These are phyloP conservation scores for Papilio aristodemus DNA, from an alignment of 1,140 invertebrate genomes.

Conservation along the genomic window DNA sequence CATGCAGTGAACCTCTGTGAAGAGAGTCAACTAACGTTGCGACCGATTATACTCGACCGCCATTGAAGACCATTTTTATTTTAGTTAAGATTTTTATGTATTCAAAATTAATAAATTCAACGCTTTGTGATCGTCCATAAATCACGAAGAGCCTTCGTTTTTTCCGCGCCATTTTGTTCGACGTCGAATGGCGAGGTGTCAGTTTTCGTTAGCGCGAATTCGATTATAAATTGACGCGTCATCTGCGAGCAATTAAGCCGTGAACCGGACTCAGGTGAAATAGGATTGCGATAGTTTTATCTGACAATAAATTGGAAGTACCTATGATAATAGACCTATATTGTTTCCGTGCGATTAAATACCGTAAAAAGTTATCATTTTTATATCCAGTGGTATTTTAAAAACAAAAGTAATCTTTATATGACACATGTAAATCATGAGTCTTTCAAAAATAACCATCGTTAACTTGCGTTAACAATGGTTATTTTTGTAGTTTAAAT, in stretches of 20 bases:
- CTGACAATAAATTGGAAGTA: neutral
- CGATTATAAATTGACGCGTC: slow-evolving; percentile 9
- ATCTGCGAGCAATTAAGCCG: neutral
- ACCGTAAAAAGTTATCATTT: neutral
- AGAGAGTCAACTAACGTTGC: no score
- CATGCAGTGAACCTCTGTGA: no score
- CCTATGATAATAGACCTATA: neutral
- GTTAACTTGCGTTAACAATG: no score
- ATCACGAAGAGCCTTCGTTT: slow-evolving; percentile 1
- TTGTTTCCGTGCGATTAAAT: neutral
- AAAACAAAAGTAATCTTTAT: no score
- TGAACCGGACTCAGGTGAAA: neutral
- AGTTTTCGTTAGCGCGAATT: slow-evolving; percentile 15
- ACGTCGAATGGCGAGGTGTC: slow-evolving; percentile 7
- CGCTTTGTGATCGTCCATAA: neutral
- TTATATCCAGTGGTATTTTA: no score
- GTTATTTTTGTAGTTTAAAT: no score
- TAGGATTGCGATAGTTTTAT: slow-evolving; percentile 7
- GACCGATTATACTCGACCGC: no score
- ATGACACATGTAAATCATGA: no score
- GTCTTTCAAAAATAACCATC: no score
- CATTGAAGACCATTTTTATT: no score
- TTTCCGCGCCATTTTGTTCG: slow-evolving; percentile 14
- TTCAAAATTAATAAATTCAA: neutral
- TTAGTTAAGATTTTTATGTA: neutral